phyloP scores from a whole-genome alignment of 2,113 vertebrate genomes.

The Dolichallabes microphthalmus region DNA sequence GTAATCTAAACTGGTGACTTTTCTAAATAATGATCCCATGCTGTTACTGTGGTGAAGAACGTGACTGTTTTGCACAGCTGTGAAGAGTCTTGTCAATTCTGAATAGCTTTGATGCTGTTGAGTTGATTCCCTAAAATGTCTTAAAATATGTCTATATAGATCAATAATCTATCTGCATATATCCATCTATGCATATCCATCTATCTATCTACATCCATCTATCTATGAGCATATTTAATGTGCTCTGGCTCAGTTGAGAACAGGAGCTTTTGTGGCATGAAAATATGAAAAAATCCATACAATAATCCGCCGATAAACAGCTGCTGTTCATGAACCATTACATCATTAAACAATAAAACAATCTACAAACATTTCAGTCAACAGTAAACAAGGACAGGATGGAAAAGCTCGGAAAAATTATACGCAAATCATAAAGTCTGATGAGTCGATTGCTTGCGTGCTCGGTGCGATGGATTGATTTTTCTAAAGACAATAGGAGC shows the following conservation, averaged over 20 bases:
- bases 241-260: not conserved
- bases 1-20: not conserved
- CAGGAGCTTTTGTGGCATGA: not conserved
- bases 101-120: not conserved
- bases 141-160: no score
- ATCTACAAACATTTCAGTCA: no score
- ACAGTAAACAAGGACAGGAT: not conserved
- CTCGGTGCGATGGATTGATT: not conserved
- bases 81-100: not conserved
- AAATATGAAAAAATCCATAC: not conserved
- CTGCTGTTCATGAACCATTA: no score
- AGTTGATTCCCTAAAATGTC: not conserved
- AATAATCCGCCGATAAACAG: not conserved
- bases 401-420: not conserved
- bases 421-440: not conserved
- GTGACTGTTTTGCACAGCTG: not conserved
- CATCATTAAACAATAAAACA: not conserved
- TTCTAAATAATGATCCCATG: not conserved
- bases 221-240: not conserved
- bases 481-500: not conserved
- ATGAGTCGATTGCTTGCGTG: not conserved
- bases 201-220: not conserved
- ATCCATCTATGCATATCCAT: not conserved
- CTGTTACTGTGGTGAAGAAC: not conserved
- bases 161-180: not conserved